Percentiles rank a stretch among this genome's conserved stretches.
Conservation (phyloP, 2,888 invertebrate species). For the Epiblema foenella region DNA sequence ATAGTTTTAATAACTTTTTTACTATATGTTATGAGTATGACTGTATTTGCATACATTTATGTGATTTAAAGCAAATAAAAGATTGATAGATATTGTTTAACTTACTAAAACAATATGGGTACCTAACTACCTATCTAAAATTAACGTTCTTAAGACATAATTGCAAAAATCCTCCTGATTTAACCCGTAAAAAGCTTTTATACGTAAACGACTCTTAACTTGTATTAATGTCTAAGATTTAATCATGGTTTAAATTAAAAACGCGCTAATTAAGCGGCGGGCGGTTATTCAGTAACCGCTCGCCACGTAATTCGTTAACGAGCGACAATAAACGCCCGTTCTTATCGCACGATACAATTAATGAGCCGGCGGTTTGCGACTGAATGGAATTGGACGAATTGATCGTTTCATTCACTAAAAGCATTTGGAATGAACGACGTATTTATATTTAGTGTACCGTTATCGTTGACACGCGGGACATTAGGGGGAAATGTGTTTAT, state of each 20-base stretch:
- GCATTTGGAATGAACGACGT: constrained; percentile 31
- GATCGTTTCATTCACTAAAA: constrained; percentile 41
- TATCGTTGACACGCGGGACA: constrained; percentile 26
- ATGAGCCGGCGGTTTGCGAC: constrained; percentile 18
- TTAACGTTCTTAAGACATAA: not conserved
- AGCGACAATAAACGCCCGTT: constrained; percentile 36
- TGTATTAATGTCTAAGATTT: constrained; percentile 9
- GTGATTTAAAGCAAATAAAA: no score
- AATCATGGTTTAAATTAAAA: constrained; percentile 20
- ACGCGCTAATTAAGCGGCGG: constrained; percentile 1
- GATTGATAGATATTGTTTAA: no score
- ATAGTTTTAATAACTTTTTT: no score
- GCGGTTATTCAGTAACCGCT: constrained; percentile 12
- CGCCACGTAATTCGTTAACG: constrained; percentile 25
- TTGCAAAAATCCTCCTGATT: not conserved
- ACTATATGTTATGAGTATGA: no score
- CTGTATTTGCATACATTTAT: no score
- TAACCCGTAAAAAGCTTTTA: not conserved
- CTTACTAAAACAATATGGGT: not conserved
- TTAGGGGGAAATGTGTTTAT: constrained; percentile 16
- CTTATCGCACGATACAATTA: constrained; percentile 30
- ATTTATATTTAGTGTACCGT: constrained; percentile 20
- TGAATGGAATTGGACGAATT: constrained; percentile 36
- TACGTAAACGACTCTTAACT: not conserved
- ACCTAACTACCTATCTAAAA: not conserved